phyloP scores from a whole-genome alignment of 2,888 invertebrate genomes.

The Drosophila mimetica region DNA sequence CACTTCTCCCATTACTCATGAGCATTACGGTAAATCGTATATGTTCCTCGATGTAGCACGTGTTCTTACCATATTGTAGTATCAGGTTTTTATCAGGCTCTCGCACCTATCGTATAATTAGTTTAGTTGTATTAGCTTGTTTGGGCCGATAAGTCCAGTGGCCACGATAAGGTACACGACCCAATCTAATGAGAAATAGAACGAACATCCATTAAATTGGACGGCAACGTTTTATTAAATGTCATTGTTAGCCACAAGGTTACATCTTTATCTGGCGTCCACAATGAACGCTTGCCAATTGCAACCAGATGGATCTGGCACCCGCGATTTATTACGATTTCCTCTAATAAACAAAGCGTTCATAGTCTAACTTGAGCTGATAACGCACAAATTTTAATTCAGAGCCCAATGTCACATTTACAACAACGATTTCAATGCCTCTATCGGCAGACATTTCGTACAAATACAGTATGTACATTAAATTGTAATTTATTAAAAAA shows the following conservation, averaged over 20 bases:
- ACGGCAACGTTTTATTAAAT: conserved; percentile 27
- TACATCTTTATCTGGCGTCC: conserved; percentile 20
- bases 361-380: conserved; percentile 11
- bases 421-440: conserved; percentile 5
- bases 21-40: conserved; percentile 49
- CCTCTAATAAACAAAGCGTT: conserved; percentile 6
- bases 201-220: conserved; percentile 29
- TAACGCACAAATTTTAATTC: conserved; percentile 1
- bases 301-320: conserved; percentile 19
- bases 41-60: conserved; percentile 44
- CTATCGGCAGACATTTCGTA: not conserved
- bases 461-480: not conserved
- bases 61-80: conserved; percentile 43
- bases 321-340: conserved; percentile 22
- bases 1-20: conserved; percentile 31
- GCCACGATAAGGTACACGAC: conserved; percentile 1
- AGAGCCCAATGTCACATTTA: conserved; percentile 2
- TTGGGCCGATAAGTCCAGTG: conserved; percentile 4
- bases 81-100: conserved; percentile 11
- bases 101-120: conserved; percentile 19
- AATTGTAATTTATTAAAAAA: conserved; percentile 27
- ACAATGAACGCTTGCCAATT: conserved; percentile 17
- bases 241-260: conserved; percentile 31
- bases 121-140: conserved; percentile 29
- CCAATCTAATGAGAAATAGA: conserved; percentile 31